phyloP scores from a whole-genome alignment of 2,888 invertebrate species.

The Globia sparganii region DNA sequence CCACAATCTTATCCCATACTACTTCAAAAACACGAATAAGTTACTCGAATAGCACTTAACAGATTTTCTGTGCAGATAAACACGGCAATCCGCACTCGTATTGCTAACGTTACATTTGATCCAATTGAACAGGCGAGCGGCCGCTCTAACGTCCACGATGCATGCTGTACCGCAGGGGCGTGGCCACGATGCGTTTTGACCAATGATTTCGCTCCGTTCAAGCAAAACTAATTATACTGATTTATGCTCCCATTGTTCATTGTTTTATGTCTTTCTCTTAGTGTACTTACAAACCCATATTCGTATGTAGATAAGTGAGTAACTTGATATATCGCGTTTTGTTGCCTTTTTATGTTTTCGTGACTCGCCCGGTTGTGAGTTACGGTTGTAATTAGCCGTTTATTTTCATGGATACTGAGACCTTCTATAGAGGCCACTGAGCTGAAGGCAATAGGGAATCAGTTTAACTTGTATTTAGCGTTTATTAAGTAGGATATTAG shows the following conservation, averaged over 20 bases:
- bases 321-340: slow-evolving; percentile 76
- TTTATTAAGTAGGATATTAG: slow-evolving; percentile 18
- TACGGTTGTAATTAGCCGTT: slow-evolving; percentile 69
- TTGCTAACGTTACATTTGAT: slow-evolving; percentile 85
- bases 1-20: slow-evolving; percentile 55
- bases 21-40: slow-evolving; percentile 64
- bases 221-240: slow-evolving; percentile 97
- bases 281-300: slow-evolving; percentile 78
- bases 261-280: slow-evolving; percentile 92
- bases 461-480: slow-evolving; percentile 13
- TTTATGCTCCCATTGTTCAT: slow-evolving; percentile 98
- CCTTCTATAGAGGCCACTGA: slow-evolving; percentile 51
- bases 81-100: slow-evolving; percentile 66
- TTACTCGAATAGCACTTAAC: slow-evolving; percentile 61
- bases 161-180: slow-evolving; percentile 86
- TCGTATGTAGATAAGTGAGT: slow-evolving; percentile 74
- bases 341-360: slow-evolving; percentile 71
- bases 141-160: slow-evolving; percentile 81
- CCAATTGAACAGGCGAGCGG: slow-evolving; percentile 78
- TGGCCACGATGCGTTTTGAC: slow-evolving; percentile 91
- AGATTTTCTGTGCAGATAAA: slow-evolving; percentile 64
- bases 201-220: slow-evolving; percentile 92
- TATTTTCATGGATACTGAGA: slow-evolving; percentile 59
- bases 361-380: slow-evolving; percentile 67
- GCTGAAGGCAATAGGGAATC: slow-evolving; percentile 33